phyloP scores from a whole-genome alignment of 2,113 vertebrate genomes.

The Poecile atricapillus region DNA sequence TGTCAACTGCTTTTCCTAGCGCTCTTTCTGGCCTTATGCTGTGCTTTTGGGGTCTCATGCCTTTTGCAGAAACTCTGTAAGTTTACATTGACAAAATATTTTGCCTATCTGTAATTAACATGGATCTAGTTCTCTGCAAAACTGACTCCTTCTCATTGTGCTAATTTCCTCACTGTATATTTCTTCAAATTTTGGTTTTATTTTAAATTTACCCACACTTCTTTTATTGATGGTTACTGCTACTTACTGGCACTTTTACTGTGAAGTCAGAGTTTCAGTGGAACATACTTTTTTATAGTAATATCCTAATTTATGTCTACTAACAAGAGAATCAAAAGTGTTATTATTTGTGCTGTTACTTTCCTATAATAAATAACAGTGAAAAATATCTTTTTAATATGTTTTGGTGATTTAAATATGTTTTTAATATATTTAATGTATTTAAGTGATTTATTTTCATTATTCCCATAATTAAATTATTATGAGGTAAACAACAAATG shows the following conservation, averaged over 20 bases:
- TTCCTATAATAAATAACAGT: not conserved
- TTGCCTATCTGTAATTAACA: not conserved
- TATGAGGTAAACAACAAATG: not conserved
- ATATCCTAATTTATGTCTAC: not conserved
- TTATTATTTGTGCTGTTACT: constrained; percentile 26
- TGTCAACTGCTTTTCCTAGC: not conserved
- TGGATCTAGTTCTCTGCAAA: not conserved
- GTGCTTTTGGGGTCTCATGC: rapidly evolving
- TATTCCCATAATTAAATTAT: not conserved
- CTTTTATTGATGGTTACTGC: not conserved
- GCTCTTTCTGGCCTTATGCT: rapidly evolving
- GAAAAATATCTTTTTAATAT: not conserved
- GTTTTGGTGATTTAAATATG: not conserved
- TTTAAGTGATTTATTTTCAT: constrained; percentile 10
- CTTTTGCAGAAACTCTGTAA: not conserved
- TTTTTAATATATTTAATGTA: not conserved
- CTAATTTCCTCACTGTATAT: not conserved
- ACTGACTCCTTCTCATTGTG: not conserved
- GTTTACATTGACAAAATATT: not conserved
- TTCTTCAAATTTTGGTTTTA: not conserved
- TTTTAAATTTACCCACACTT: not conserved
- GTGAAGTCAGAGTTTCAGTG: not conserved
- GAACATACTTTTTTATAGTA: not conserved
- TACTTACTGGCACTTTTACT: not conserved
- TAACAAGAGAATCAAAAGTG: not conserved